Evolutionary conservation across 2,888 invertebrate species (phyloP), one percentile per base, ranked within the genome.

Genomic region (Cantharis flavilabris): DNA sequence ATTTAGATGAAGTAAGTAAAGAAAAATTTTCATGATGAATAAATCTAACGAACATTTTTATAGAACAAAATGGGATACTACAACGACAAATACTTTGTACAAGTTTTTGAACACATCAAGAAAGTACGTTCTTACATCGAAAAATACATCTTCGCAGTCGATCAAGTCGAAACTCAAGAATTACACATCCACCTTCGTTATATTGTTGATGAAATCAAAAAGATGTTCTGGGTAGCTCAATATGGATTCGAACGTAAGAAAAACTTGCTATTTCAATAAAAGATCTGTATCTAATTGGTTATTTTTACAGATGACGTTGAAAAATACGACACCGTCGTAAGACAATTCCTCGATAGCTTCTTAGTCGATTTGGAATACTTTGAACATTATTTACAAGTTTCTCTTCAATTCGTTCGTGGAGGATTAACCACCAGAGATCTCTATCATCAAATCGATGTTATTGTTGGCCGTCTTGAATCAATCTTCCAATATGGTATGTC

Each of bases 321-420:
- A 3, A 28, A 33, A 20, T 23, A 11, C n/a, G 20, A 49, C 26
- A 62, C 28, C 23, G 23, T 62, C 16, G 49, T 76, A 20, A 72
- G 18, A 64, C 28, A 69, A 7, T 63, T 71, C 5, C 64, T 75
- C 23, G 49, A 70, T 26, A 70, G 70, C 20, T 75, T 75, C 75
- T 23, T 75, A 33, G 16, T 14, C n/a, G 70, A 30, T 18, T 33
- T 75, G 2, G 70, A 76, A 76, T 65, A 76, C 33, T 49, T 73
- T n/a, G 73, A 76, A 63, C 63, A 71, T 16, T 73, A 76, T n/a
- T 67, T 76, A 30, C 72, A 73, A 72, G 11, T 33, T 62, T 65
- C 73, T 4, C 63, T 73, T 13, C 73, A 73, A 49, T 69, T 71
- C 16, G 73, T 76, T 20, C 20, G 62, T 33, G 63, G 65, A n/a